Evolutionary conservation across 1,140 invertebrate species (phyloP).

Genomic region (Meloidogyne chitwoodi): DNA sequence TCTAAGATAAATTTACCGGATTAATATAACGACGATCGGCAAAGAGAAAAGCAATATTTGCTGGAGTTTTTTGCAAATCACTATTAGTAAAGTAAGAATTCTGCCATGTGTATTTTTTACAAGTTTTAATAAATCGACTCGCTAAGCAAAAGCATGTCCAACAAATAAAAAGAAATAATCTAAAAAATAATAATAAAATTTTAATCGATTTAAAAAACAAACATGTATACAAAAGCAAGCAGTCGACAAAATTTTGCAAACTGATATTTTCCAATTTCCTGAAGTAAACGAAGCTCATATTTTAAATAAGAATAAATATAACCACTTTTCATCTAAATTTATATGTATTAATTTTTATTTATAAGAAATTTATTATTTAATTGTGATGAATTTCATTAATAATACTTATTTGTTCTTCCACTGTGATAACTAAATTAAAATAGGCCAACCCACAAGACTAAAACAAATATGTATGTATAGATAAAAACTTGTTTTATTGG

Average conservation of each 20-base stretch:
- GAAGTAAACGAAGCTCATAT: background rate
- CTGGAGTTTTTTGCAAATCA: background rate
- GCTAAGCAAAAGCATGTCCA: background rate
- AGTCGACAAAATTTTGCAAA: background rate
- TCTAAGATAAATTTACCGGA: background rate
- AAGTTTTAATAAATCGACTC: background rate
- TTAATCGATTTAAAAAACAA: background rate
- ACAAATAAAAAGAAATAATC: background rate
- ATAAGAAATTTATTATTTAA: background rate
- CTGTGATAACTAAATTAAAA: too few species aligned
- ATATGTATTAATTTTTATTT: too few species aligned
- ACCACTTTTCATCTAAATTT: background rate
- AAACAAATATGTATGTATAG: too few species aligned
- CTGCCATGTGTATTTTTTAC: background rate
- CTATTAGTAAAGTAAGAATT: background rate
- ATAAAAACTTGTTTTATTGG: too few species aligned
- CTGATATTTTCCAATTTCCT: background rate
- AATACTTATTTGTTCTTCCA: too few species aligned
- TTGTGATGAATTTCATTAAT: too few species aligned
- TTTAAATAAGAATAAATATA: background rate
- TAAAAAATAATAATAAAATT: background rate
- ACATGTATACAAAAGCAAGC: background rate
- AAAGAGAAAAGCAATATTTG: constrained; percentile 11
- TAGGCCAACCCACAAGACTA: too few species aligned
- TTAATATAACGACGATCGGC: constrained; percentile 7